Conservation (phyloP, 2,113 vertebrate species). For the Phrynocephalus versicolor region DNA sequence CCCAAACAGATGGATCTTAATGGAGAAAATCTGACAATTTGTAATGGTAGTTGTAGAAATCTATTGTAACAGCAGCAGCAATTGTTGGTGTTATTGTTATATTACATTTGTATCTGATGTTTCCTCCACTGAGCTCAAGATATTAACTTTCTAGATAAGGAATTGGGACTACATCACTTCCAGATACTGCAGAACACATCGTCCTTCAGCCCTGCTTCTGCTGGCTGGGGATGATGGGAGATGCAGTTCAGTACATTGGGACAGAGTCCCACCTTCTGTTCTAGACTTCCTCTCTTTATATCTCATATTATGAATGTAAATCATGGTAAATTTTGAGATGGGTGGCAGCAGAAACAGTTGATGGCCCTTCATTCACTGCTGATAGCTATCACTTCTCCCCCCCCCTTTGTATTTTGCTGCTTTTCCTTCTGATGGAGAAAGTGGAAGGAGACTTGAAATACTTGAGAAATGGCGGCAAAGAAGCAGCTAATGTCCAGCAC, state of each 20-base stretch:
- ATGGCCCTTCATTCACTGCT: background rate
- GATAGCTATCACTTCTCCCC: background rate
- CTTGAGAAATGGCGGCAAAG: fast-evolving
- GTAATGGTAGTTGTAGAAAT: background rate
- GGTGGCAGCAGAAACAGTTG: background rate
- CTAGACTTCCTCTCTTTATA: background rate
- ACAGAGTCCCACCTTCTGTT: no score
- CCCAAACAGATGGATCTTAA: no score
- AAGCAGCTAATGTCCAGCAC: background rate
- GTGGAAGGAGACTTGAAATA: background rate
- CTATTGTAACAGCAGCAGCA: background rate
- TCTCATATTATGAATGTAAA: background rate
- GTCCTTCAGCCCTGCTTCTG: no score
- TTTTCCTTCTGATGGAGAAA: background rate
- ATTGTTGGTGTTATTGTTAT: no score
- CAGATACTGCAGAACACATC: no score
- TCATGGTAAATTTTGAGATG: background rate
- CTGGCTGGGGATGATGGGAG: no score
- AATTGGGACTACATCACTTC: no score
- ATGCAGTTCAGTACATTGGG: background rate
- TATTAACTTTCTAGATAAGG: no score
- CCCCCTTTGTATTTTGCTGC: background rate
- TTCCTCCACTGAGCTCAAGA: no score
- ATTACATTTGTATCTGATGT: no score
- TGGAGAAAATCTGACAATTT: background rate